Conservation (phyloP, 2,797 vertebrate species). For the Octomys mimax region DNA sequence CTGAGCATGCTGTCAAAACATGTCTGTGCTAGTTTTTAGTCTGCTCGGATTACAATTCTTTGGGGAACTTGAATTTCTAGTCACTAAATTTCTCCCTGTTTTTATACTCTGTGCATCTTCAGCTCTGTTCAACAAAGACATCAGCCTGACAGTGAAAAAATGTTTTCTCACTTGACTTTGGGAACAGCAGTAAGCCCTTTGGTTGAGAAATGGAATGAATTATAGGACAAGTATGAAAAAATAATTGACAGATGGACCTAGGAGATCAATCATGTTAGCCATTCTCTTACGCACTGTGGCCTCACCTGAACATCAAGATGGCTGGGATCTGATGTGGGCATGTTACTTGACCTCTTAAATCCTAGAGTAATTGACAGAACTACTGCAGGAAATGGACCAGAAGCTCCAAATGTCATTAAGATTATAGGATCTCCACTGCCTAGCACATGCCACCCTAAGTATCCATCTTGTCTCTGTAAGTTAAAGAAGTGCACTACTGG, state of each 20-base stretch:
- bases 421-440: not conserved
- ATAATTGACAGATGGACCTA: not conserved
- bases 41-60: not conserved
- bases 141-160: not conserved
- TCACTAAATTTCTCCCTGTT: not conserved
- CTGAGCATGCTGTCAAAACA: not conserved
- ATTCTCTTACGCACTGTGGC: not conserved
- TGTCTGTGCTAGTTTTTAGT: no score
- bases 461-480: not conserved
- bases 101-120: not conserved
- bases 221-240: not conserved
- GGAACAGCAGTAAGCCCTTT: not conserved
- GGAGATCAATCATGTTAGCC: not conserved
- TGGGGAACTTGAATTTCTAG: not conserved
- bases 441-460: not conserved
- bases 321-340: not conserved
- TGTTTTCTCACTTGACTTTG: not conserved
- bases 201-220: not conserved
- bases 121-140: not conserved
- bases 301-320: not conserved
- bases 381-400: not conserved
- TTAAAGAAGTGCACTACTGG: not conserved
- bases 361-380: not conserved
- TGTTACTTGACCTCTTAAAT: not conserved
- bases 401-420: constrained; percentile 7